Evolutionary conservation across 2,113 vertebrate species (phyloP).

Genomic region (Seriola quinqueradiata): DNA sequence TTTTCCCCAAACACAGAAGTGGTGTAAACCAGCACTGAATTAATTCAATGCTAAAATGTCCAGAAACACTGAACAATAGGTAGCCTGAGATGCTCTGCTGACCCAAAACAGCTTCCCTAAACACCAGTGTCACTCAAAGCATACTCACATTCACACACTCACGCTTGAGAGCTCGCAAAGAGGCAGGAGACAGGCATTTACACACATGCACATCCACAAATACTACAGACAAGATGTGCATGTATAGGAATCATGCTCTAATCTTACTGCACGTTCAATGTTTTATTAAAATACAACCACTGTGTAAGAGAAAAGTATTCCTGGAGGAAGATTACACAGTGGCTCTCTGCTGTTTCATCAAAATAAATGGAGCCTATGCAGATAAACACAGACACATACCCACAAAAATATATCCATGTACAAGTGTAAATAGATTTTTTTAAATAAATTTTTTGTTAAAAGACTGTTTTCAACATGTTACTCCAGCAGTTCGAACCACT

Average conservation of each 20-base stretch:
- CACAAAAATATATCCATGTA: neutral
- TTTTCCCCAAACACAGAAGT: conserved; percentile 83
- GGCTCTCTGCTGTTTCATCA: neutral
- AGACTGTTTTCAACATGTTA: too few relatives aligned
- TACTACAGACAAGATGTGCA: conserved; percentile 6
- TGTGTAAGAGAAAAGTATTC: neutral
- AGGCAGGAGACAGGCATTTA: conserved; percentile 35
- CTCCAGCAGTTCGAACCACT: neutral
- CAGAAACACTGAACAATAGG: conserved; percentile 58
- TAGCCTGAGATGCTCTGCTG: conserved; percentile 42
- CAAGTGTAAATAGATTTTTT: neutral
- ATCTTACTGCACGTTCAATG: neutral
- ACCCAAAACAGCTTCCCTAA: conserved; percentile 62
- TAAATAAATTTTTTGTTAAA: too few relatives aligned
- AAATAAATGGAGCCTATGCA: neutral
- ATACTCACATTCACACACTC: conserved; percentile 44
- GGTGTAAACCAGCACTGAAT: conserved; percentile 56
- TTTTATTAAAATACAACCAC: neutral
- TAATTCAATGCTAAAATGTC: conserved; percentile 80
- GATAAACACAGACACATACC: neutral
- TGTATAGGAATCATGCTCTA: neutral
- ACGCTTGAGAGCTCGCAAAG: conserved; percentile 47
- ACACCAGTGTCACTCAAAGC: conserved; percentile 70
- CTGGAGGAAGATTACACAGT: neutral
- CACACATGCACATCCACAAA: conserved; percentile 23